phyloP scores from a whole-genome alignment of 2,888 invertebrate genomes.

The Keiferia lycopersicella region DNA sequence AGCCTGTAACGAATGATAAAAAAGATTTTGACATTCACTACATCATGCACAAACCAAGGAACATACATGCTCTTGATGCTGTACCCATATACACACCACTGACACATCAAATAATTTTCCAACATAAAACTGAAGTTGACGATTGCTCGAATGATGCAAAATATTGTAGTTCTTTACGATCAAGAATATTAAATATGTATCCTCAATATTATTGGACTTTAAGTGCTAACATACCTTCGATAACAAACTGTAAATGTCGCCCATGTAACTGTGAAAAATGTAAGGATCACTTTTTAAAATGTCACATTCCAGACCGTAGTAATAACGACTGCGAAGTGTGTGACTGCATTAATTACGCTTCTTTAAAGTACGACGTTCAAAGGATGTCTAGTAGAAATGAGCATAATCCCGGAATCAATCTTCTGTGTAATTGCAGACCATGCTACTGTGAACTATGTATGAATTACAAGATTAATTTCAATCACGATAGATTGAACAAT shows the following conservation, averaged over 20 bases:
- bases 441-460: constrained; percentile 32
- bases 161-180: not conserved
- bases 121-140: not conserved
- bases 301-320: constrained; percentile 7
- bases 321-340: constrained; percentile 40
- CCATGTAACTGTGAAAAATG: constrained; percentile 43
- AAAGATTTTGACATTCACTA: constrained; percentile 54
- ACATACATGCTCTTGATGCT: not conserved
- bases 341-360: constrained; percentile 40
- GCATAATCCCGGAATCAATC: not conserved
- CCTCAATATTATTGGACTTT: constrained; percentile 15
- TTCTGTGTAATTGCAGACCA: constrained; percentile 32
- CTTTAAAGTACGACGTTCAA: not conserved
- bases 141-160: not conserved
- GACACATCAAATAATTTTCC: not conserved
- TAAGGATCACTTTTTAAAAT: constrained; percentile 27
- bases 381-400: not conserved
- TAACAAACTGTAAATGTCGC: constrained; percentile 38
- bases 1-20: constrained; percentile 47
- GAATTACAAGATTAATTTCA: not conserved
- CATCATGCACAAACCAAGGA: not conserved
- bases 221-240: not conserved
- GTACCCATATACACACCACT: not conserved
- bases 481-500: no score
- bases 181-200: not conserved